Conservation (phyloP, 1,140 invertebrate species). For the Anadara kagoshimensis region DNA sequence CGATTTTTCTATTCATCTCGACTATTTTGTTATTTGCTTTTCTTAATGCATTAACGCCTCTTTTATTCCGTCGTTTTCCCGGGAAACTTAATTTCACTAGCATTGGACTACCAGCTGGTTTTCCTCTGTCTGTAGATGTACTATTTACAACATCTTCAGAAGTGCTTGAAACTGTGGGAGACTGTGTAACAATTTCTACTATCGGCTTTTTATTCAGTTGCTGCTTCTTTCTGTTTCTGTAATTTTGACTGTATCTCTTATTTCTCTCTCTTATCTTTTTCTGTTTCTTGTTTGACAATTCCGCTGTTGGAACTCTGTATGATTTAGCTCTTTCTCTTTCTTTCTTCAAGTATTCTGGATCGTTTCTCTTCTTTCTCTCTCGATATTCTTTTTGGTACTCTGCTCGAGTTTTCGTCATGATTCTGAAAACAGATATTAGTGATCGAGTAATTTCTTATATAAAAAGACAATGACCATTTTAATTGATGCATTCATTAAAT, state of each 20-base stretch:
- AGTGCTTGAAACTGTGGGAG: background rate
- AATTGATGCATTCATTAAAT: no score
- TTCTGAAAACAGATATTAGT: background rate
- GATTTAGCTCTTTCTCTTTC: background rate
- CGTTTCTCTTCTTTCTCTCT: background rate
- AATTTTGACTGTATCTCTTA: background rate
- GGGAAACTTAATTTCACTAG: background rate
- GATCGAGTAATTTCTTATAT: no score
- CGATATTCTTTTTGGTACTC: background rate
- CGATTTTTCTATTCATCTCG: background rate
- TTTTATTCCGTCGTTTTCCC: background rate
- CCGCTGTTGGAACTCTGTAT: background rate
- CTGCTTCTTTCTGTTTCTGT: background rate
- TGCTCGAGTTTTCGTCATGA: background rate
- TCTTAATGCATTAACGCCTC: background rate
- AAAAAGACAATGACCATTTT: no score
- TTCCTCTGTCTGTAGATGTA: background rate
- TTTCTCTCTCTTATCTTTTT: background rate
- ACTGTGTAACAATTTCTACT: background rate
- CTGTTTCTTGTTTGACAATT: background rate
- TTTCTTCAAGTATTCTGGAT: background rate
- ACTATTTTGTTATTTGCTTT: background rate
- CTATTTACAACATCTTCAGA: background rate
- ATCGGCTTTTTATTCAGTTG: background rate
- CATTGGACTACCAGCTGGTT: background rate